phyloP scores from a whole-genome alignment of 2,888 invertebrate species.

The Parochlus steinenii region DNA sequence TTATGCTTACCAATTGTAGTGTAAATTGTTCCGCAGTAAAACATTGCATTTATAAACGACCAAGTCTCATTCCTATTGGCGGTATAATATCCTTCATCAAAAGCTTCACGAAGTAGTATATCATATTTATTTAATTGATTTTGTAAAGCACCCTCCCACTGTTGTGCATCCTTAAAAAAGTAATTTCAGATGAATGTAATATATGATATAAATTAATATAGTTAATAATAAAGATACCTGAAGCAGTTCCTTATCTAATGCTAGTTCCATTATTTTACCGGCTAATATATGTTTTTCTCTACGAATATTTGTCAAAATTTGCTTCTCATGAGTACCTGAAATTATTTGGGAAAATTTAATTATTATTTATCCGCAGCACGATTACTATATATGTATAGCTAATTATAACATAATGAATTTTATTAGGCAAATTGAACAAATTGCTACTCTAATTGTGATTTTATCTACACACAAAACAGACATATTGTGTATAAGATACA shows the following conservation, averaged over 20 bases:
- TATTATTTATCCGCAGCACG: conserved; percentile 4
- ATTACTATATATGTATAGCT: conserved; percentile 1
- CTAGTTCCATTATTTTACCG: conserved; percentile 20
- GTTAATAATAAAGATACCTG: too few species aligned
- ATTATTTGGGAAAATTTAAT: conserved; percentile 1
- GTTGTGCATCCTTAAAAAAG: conserved; percentile 21
- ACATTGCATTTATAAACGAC: conserved; percentile 75
- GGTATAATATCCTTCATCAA: conserved; percentile 27
- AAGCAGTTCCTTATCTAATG: conserved; percentile 25
- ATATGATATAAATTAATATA: too few species aligned
- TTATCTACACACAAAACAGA: too few species aligned
- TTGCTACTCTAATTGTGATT: too few species aligned
- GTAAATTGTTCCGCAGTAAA: conserved; percentile 74
- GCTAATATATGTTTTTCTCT: conserved; percentile 19
- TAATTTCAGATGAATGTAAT: conserved; percentile 1
- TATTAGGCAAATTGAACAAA: too few species aligned
- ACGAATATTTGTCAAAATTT: conserved; percentile 15
- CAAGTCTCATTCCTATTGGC: conserved; percentile 28
- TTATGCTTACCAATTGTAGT: conserved; percentile 66
- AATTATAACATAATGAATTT: too few species aligned
- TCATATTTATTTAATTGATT: conserved; percentile 38
- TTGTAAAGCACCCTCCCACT: conserved; percentile 35
- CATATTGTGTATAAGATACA: too few species aligned
- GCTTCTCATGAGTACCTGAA: conserved; percentile 25
- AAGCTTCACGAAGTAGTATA: conserved; percentile 31